Evolutionary conservation across 2,113 vertebrate genomes (phyloP).

Genomic region (Pelusios castaneus): DNA sequence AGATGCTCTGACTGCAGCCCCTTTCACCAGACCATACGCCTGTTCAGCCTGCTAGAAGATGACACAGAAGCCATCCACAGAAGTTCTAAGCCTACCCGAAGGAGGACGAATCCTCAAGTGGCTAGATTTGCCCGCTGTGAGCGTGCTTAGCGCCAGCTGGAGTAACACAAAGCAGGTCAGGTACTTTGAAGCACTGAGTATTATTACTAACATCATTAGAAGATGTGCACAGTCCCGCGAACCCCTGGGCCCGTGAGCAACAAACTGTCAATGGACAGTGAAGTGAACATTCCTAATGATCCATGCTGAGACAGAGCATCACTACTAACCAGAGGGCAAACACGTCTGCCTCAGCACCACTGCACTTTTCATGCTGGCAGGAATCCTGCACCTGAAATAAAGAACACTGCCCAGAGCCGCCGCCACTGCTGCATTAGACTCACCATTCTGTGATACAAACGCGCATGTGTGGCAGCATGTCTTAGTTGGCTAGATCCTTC

Average conservation of each 20-base stretch:
- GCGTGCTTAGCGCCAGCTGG: not conserved
- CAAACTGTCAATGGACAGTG: not conserved
- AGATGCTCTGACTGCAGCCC: not conserved
- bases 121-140: not conserved
- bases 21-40: not conserved
- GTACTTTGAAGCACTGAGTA: not conserved
- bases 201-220: too few relatives aligned
- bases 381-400: not conserved
- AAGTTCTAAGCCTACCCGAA: not conserved
- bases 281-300: not conserved
- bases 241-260: not conserved
- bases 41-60: not conserved
- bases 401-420: not conserved
- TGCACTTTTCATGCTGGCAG: fast-evolving
- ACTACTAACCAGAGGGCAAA: not conserved
- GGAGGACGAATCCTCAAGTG: not conserved
- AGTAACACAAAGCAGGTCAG: not conserved
- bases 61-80: not conserved
- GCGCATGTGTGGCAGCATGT: not conserved
- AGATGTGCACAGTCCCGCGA: not conserved
- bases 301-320: not conserved
- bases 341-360: fast-evolving
- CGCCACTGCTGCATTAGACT: not conserved
- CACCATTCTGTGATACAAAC: not conserved
- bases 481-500: not conserved